Conservation (phyloP, 2,113 vertebrate species). For the Aspidoscelis tigris region DNA sequence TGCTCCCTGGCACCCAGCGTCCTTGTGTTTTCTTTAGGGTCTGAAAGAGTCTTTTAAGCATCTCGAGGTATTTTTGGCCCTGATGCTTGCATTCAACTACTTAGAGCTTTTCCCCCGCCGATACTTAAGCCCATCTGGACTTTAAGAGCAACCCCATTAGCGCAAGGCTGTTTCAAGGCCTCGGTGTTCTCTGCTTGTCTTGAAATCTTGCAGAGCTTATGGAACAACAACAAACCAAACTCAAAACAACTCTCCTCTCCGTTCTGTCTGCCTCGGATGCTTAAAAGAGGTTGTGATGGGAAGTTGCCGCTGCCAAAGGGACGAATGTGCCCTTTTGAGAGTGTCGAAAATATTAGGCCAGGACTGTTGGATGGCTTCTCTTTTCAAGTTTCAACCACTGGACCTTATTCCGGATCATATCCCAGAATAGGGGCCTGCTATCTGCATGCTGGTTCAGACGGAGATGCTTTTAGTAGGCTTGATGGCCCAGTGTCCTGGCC, state of each 20-base stretch:
- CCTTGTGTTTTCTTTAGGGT: background rate
- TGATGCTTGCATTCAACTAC: background rate
- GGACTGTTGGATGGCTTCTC: background rate
- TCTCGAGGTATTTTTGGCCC: background rate
- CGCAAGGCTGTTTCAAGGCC: background rate
- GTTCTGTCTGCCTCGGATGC: background rate
- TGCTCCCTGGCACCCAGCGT: background rate
- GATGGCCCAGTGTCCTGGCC: no score
- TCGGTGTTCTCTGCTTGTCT: conserved; percentile 13
- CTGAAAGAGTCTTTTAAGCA: background rate
- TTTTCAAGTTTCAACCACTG: background rate
- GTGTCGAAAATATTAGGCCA: background rate
- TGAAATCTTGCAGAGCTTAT: background rate
- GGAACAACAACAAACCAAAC: background rate
- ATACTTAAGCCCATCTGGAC: background rate
- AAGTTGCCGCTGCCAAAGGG: no score
- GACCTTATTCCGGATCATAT: no score
- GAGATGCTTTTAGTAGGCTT: no score
- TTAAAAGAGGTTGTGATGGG: background rate
- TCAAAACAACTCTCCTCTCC: background rate
- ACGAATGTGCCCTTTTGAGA: background rate
- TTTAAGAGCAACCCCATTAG: conserved; percentile 10
- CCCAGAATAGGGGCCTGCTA: no score
- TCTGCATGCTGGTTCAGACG: no score
- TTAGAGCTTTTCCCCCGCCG: background rate